Base-by-base conservation (phyloP, 2,888 invertebrate genomes). In the Idaea straminata region DNA sequence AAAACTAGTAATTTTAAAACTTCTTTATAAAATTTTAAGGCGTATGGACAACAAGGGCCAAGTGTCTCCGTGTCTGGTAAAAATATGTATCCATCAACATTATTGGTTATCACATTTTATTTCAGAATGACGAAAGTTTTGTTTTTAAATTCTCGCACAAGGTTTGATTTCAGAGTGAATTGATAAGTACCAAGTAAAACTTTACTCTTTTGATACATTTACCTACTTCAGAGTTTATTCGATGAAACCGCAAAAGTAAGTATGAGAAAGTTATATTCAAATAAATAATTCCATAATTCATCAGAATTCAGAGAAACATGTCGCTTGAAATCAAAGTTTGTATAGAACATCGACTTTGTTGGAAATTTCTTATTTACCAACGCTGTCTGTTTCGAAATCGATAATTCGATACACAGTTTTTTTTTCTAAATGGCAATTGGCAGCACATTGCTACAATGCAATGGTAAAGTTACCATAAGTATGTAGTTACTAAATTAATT, bases 101-200 rank as follows among this genome's bases (percentile, higher is more conserved):
- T 25, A 25, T 25, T 25, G 25, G 25, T 25, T 1, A 25, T 25
- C 0, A 47, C 13, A 47, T 7, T 7, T 47, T 3, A 47, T 47
- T 47, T 47, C 10, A 47, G 47, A 7, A 47, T 10, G 7, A 25
- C 47, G 13, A 38, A 38, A 38, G 38, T 38, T 38, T 38, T 38
- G 6, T 38, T 38, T 5, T 10, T 10, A 38, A 10, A 38, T 38
- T 38, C 38, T 38, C 6, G 38, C 38, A 47, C 47, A 47, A 47
- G 13, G 13, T 47, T 47, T 47, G 47, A 10, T 10, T 47, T 47
- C 47, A 47, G 47, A 13, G 13, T 70, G 74, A 72, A 82, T 80
- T 77, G 76, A 73, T 67, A 83, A 83, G 82, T 83, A 82, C 71
- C 25, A 25, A 72, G 69, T 67, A 64, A 64, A 83, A 83, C 82